Base-by-base conservation (phyloP, 2,113 vertebrate genomes). In the Noctilio leporinus region DNA sequence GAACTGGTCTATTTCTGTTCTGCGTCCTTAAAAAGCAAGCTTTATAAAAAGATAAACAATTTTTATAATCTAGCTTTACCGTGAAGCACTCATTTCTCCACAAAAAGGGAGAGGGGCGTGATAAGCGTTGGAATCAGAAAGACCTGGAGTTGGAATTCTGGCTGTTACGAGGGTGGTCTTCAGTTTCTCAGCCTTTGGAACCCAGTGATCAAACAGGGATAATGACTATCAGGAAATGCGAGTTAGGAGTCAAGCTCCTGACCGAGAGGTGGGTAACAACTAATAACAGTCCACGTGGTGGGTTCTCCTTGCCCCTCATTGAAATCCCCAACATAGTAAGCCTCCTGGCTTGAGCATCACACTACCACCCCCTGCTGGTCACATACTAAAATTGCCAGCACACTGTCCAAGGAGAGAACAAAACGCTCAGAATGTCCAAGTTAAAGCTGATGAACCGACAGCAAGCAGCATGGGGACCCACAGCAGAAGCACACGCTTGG, bases 311-410 rank as follows among this genome's bases (percentile, higher is more conserved):
- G 1, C 8, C 1, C 5, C 38, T 22, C 20, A 28, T 16, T 40
- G 59, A 76, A 59, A 20, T 4, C 24, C 20, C 33, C 49, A 11
- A 11, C 4, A 35, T 5, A 33, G 17, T 1, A 49, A 47, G 11
- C 57, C 17, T 47, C 45, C 7, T 2, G 8, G 70, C 20, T 14
- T 35, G 53, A 4, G 40, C 4, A 20, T 20, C 80, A 15, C 65
- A 78, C 65, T 55, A 95, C 59, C n/a, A 28, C 96, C 96, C 76
- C 92, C 95, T 93, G 59, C 80, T 95, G 97, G 94, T 22, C 70
- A 81, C 19, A 17, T 0, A 9, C 65, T 62, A 10, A 70, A 97
- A 97, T 97, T 96, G 96, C 33, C 77, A 90, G 96, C 43, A 92
- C 26, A 96, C 19, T 22, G 9, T 7, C 57, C n/a, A 5, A 16